These are phyloP conservation scores for Cichladusa arquata DNA, from an alignment of 2,113 vertebrate genomes.

Conservation along the genomic window DNA sequence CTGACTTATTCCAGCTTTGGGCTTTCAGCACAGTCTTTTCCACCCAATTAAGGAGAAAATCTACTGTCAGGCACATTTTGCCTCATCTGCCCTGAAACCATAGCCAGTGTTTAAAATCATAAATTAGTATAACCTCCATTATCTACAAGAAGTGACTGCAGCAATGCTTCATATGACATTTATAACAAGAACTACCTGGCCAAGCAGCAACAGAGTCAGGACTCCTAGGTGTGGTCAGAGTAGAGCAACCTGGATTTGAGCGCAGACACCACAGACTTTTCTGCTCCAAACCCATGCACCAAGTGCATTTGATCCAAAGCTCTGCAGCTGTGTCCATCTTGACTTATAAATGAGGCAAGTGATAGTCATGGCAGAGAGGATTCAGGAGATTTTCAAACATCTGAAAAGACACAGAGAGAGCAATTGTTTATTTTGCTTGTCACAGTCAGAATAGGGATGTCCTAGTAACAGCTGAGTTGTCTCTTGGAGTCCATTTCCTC, in stretches of 20 bases:
- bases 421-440: neutral
- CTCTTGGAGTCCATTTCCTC: neutral
- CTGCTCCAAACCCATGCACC: neutral
- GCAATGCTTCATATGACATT: neutral
- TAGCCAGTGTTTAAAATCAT: neutral
- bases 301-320: neutral
- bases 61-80: neutral
- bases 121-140: neutral
- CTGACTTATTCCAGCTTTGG: neutral
- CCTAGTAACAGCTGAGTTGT: neutral
- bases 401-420: neutral
- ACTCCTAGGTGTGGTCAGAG: too few relatives aligned
- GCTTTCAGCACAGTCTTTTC: neutral
- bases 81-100: neutral
- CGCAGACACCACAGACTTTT: neutral
- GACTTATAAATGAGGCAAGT: neutral
- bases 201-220: neutral
- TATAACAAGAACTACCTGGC: neutral
- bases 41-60: neutral
- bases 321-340: neutral
- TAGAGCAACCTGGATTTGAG: neutral
- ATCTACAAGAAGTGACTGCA: neutral
- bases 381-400: neutral
- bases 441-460: neutral
- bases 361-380: neutral